Base-by-base conservation (phyloP, 1,140 invertebrate genomes). In the Eupeodes corollae region DNA sequence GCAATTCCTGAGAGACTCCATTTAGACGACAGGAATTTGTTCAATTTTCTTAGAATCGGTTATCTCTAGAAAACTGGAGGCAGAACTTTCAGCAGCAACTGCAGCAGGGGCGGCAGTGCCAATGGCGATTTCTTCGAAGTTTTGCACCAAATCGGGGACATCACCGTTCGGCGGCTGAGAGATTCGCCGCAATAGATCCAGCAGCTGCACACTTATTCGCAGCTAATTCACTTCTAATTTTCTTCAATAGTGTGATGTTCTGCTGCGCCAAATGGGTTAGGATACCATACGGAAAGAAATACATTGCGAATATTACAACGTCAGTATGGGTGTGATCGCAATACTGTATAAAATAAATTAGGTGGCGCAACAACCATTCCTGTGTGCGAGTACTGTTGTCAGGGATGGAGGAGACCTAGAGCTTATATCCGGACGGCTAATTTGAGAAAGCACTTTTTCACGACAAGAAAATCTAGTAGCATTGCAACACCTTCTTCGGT, bases 211-310 rank as follows among this genome's bases (percentile, higher is more conserved):
- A 84, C 48, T 63, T 79, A 51, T 82, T 66, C 21, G 50, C 64
- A 42, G 63, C 61, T 41, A 67, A 61, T 47, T 67, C 63, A 2
- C 56, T 88, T 3, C 92, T 94, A 58, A 97, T 77, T 72, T 92
- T 84, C 77, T 95, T 96, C 55, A 98, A 71, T 63, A 96, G 94
- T 67, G 84, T 89, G 53, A 98, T 79, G 57, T 91, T 93, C 69
- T 98, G 94, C 42, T 81, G 85, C 5, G 95, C 93, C 50, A 99
- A 76, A 67, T 99, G 96, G 69, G 90, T 97, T 51, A 99, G 71
- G 63, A 99, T 99, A 44, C 87, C 86, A n/a, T n/a, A n/a, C n/a
- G n/a, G n/a, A n/a, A n/a, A n/a, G n/a, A n/a, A n/a, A n/a, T n/a
- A n/a, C n/a, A n/a, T n/a, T n/a, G n/a, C n/a, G n/a, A n/a, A n/a